Conservation (phyloP, 1,140 invertebrate species). For the Caenorhabditis inopinata region DNA sequence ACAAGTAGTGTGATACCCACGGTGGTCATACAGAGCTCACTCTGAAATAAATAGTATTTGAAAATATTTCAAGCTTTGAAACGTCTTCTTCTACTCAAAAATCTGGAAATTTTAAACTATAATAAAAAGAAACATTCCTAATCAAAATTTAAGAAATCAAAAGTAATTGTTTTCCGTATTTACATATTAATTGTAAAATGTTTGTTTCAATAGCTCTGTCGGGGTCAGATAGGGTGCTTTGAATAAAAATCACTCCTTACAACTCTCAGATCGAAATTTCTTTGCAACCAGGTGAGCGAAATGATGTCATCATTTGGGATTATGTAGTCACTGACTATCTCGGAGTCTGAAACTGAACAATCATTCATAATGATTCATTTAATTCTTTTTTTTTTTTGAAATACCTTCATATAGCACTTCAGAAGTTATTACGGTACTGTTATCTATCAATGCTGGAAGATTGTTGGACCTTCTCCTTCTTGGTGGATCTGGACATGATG, state of each 20-base stretch:
- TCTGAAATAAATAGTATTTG: constrained; percentile 11
- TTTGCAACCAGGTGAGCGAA: not conserved
- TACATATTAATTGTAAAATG: too few relatives aligned
- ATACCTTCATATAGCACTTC: not conserved
- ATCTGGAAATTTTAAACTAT: too few relatives aligned
- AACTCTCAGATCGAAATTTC: constrained; percentile 22
- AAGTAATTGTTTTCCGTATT: too few relatives aligned
- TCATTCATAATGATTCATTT: not conserved
- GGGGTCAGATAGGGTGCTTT: too few relatives aligned
- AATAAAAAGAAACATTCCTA: too few relatives aligned
- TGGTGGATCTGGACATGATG: constrained; percentile 65
- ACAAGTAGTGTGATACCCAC: not conserved
- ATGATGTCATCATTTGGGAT: constrained; percentile 25
- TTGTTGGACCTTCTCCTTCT: constrained; percentile 41
- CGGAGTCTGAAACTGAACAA: not conserved
- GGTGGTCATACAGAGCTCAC: constrained; percentile 28
- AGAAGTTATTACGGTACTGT: not conserved
- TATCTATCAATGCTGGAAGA: not conserved
- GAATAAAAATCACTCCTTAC: not conserved
- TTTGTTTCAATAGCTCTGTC: too few relatives aligned
- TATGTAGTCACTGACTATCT: constrained; percentile 23
- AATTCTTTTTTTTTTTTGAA: not conserved
- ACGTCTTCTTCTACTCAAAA: too few relatives aligned
- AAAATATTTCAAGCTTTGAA: too few relatives aligned
- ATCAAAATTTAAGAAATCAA: too few relatives aligned